These are phyloP conservation scores for Calameuta idolon DNA, from an alignment of 2,888 invertebrate genomes.

Conservation along the genomic window DNA sequence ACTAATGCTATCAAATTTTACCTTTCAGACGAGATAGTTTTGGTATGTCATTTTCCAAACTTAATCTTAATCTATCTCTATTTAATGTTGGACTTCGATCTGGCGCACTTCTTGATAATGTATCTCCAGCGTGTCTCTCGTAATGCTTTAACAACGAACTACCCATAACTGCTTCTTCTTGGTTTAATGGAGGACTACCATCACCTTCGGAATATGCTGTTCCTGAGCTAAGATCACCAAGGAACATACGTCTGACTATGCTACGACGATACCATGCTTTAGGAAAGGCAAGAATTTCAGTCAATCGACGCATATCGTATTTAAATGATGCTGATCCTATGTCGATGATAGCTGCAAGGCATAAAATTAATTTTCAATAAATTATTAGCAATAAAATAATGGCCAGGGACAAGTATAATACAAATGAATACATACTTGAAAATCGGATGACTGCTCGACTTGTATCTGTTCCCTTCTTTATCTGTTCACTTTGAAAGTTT, in stretches of 20 bases:
- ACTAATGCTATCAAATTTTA: slow-evolving; percentile 20
- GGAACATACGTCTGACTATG: slow-evolving; percentile 90
- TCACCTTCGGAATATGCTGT: slow-evolving; percentile 67
- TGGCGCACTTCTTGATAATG: slow-evolving; percentile 56
- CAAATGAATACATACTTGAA: slow-evolving; percentile 76
- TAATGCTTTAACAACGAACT: slow-evolving; percentile 60
- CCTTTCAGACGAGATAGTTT: slow-evolving; percentile 69
- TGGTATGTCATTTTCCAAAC: slow-evolving; percentile 69
- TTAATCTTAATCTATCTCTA: slow-evolving; percentile 72
- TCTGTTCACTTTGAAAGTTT: slow-evolving; percentile 75
- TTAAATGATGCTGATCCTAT: slow-evolving; percentile 97
- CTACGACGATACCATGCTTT: slow-evolving; percentile 98
- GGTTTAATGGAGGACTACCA: slow-evolving; percentile 54
- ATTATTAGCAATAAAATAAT: background rate
- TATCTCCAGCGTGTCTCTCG: slow-evolving; percentile 52
- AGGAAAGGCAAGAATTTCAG: slow-evolving; percentile 97
- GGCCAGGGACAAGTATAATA: slow-evolving; percentile 14
- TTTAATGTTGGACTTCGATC: slow-evolving; percentile 64
- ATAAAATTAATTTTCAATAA: background rate
- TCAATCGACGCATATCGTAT: slow-evolving; percentile 97
- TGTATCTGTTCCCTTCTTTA: slow-evolving; percentile 72
- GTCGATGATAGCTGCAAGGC: slow-evolving; percentile 85
- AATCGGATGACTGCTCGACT: slow-evolving; percentile 91
- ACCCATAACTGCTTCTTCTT: slow-evolving; percentile 61
- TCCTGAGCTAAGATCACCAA: slow-evolving; percentile 87